A percentile compares a stretch with the other conserved stretches of the same genome.
Evolutionary conservation across 35 echinoderm and acorn worm genomes (phyloP).

Genomic region (Lytechinus variegatus): DNA sequence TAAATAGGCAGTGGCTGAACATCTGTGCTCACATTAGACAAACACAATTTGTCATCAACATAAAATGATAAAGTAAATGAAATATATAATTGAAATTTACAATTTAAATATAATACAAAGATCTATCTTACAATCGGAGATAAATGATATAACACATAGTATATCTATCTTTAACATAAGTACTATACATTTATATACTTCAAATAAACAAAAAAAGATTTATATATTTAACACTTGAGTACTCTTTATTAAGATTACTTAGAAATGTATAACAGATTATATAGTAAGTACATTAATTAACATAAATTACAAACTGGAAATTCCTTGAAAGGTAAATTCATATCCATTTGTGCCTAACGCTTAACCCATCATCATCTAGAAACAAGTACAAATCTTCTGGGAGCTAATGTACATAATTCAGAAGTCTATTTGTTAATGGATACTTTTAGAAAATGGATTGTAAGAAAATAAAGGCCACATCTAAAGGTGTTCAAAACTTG

Average conservation of each 20-base stretch:
- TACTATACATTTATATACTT: neutral
- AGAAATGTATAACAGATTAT: neutral
- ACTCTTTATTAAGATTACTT: neutral
- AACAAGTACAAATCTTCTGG: too few relatives aligned
- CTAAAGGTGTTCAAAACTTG: conserved; percentile 4
- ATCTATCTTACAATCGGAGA: neutral
- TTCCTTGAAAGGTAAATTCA: neutral
- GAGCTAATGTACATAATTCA: too few relatives aligned
- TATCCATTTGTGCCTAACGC: neutral
- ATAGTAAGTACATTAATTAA: neutral
- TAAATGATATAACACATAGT: conserved; percentile 15
- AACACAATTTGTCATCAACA: neutral
- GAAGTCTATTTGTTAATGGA: too few relatives aligned
- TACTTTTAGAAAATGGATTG: neutral
- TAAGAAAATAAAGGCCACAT: conserved; percentile 19
- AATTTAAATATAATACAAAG: conserved; percentile 1
- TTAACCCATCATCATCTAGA: neutral
- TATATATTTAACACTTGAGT: neutral
- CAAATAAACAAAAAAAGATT: neutral
- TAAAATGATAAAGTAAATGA: neutral
- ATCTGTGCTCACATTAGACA: neutral
- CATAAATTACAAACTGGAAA: neutral
- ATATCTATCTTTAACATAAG: neutral
- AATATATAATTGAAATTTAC: conserved; percentile 21
- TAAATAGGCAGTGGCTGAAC: neutral